A percentile compares a stretch with the other conserved stretches of the same genome.
Conservation (phyloP, 2,888 invertebrate species). For the Pristionchus entomophagus region DNA sequence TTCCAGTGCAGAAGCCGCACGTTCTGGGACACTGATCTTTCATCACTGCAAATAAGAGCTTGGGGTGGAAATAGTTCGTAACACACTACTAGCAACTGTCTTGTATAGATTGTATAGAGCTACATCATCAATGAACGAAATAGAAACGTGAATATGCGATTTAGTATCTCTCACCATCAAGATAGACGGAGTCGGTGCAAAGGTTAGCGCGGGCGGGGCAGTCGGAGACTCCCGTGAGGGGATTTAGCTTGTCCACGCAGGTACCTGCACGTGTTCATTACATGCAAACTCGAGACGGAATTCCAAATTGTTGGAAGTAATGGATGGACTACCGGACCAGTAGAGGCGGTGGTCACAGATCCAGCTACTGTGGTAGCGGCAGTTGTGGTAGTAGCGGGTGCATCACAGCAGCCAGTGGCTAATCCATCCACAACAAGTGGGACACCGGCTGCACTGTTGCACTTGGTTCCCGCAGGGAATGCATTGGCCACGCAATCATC, state of each 20-base stretch:
- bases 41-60: slow-evolving; percentile 41
- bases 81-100: too few relatives aligned
- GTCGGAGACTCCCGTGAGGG: slow-evolving; percentile 39
- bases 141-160: too few relatives aligned
- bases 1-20: slow-evolving; percentile 15
- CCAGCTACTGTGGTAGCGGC: background rate
- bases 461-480: background rate
- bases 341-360: background rate
- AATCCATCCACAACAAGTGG: background rate
- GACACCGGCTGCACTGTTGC: background rate
- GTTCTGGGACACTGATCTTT: slow-evolving; percentile 37
- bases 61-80: too few relatives aligned
- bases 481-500: background rate
- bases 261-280: too few relatives aligned
- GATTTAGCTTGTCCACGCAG: slow-evolving; percentile 13
- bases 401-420: background rate
- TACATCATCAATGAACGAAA: too few relatives aligned
- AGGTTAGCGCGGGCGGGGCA: slow-evolving; percentile 28
- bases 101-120: too few relatives aligned
- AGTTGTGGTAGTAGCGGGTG: background rate
- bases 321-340: background rate
- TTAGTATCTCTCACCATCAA: background rate
- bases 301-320: too few relatives aligned
- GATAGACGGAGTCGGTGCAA: slow-evolving; percentile 35
- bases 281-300: background rate